Base-by-base conservation (phyloP, 35 echinoderm and acorn worm genomes). In the Stichopus chloronotus region DNA sequence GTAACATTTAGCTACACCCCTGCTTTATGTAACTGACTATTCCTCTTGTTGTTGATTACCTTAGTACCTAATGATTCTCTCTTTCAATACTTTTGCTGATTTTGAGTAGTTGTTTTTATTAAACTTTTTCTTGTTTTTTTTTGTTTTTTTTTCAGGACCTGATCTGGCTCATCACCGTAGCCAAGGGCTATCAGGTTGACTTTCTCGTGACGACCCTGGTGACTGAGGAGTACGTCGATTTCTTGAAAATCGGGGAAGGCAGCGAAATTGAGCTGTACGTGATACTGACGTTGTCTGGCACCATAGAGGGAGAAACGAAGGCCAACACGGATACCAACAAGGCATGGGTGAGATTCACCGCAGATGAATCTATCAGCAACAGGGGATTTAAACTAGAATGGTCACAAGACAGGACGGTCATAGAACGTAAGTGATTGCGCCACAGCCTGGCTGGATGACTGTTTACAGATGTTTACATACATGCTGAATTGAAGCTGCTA, bases 111-210 rank as follows among this genome's bases (percentile, higher is more conserved):
- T n/a, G n/a, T n/a, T n/a, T n/a, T n/a, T n/a, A n/a, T n/a, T n/a
- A n/a, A n/a, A n/a, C n/a, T n/a, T n/a, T n/a, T n/a, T n/a, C n/a
- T n/a, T n/a, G n/a, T n/a, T n/a, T n/a, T n/a, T n/a, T 88, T 20
- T 88, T 6, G 13, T 52, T 25, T 88, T 17, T 6, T 53, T 63
- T 25, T 72, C 59, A 89, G 87, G 65, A 89, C 59, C 52, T 69
- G 4, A 43, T 89, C 8, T 89, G 87, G 87, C 9, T 89, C 52
- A 89, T 89, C 57, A 89, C 87, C n/a, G 87, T 89, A 9, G 6
- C 59, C 20, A 89, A 72, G 52, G 87, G 87, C n/a, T 89, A 71
- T 60, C 87, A 89, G 69, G 87, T 89, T 53, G 87, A 89, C 21
- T 89, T 89, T 14, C 43, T 52, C 16, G 12, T 89, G 52, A 19